Evolutionary conservation across 2,113 vertebrate species (phyloP).

Genomic region (Pangasianodon hypophthalmus): DNA sequence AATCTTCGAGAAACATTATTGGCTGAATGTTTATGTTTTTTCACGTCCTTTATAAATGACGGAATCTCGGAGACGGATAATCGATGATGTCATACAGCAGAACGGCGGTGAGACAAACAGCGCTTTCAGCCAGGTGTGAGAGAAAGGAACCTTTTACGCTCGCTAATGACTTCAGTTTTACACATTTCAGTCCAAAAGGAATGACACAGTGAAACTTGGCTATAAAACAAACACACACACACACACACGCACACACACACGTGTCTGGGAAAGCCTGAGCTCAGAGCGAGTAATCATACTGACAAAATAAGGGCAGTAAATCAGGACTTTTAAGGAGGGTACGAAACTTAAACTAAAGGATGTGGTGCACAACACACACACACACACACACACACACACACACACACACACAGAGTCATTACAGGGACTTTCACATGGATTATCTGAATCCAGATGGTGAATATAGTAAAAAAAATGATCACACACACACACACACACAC

Average conservation of each 20-base stretch:
- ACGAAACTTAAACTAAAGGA: background rate
- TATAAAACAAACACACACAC: constrained; percentile 7
- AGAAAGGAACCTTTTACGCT: constrained; percentile 22
- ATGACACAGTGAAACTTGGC: background rate
- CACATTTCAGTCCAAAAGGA: constrained; percentile 3
- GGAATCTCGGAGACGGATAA: background rate
- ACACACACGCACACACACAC: background rate
- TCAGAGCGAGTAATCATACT: background rate
- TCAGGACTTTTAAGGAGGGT: background rate
- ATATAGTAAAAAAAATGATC: no score
- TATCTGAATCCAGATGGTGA: background rate
- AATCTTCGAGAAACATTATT: background rate
- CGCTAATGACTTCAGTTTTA: constrained; percentile 23
- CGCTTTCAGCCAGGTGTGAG: constrained; percentile 23
- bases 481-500: background rate
- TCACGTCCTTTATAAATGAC: background rate
- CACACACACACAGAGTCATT: background rate
- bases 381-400: constrained; percentile 27
- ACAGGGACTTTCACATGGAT: background rate
- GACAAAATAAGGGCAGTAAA: constrained; percentile 21
- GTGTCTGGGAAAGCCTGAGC: background rate
- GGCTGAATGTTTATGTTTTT: background rate
- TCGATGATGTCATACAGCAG: constrained; percentile 1
- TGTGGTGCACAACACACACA: background rate
- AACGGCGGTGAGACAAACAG: background rate